Percentiles rank a stretch among this genome's conserved stretches.
phyloP scores from a whole-genome alignment of 2,888 invertebrate species.

The Drosophila cracens region DNA sequence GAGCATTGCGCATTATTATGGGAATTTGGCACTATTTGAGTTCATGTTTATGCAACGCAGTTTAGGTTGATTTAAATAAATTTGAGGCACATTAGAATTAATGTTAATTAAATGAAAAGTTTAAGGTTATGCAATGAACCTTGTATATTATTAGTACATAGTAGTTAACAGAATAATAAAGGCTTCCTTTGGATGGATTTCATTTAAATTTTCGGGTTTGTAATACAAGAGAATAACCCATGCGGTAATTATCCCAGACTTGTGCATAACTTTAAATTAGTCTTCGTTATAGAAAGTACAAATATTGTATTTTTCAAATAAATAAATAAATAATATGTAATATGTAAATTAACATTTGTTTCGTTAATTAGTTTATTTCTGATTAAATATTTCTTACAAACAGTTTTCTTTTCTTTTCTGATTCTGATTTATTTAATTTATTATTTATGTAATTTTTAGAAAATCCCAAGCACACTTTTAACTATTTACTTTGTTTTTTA shows the following conservation, averaged over 20 bases:
- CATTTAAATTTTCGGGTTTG: background rate
- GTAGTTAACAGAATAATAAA: background rate
- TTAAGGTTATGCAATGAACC: background rate
- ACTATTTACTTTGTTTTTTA: background rate
- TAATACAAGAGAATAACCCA: background rate
- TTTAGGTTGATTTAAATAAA: conserved; percentile 26
- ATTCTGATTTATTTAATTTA: background rate
- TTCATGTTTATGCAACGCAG: conserved; percentile 31
- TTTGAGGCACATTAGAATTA: conserved; percentile 14
- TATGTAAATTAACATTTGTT: background rate
- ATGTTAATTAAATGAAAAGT: conserved; percentile 21
- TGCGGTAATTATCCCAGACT: background rate
- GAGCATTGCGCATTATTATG: conserved; percentile 21
- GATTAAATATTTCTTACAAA: background rate
- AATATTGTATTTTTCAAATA: background rate
- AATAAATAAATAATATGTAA: background rate
- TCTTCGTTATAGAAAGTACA: background rate
- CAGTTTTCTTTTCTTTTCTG: background rate
- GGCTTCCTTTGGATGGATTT: background rate
- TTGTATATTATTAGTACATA: background rate
- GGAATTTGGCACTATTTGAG: conserved; percentile 20
- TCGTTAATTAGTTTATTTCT: background rate
- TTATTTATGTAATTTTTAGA: background rate
- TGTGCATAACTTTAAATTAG: background rate
- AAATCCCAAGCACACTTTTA: background rate